These are phyloP conservation scores for Paraescarpia echinospica DNA, from an alignment of 1,140 invertebrate genomes.

Conservation along the genomic window DNA sequence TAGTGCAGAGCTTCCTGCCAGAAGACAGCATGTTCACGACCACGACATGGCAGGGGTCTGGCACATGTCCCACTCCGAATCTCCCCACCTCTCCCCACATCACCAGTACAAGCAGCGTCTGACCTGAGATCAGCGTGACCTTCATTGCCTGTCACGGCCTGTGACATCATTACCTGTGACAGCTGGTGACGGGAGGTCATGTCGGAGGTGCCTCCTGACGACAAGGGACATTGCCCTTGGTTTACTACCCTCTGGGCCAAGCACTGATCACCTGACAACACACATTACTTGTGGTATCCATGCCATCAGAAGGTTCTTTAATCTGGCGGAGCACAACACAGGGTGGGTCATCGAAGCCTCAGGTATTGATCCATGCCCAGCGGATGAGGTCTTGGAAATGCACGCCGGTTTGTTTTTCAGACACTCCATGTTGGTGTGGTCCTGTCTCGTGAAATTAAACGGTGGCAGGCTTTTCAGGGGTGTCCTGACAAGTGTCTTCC, in stretches of 20 bases:
- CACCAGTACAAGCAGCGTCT: no score
- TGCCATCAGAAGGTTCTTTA: not conserved
- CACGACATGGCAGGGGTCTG: no score
- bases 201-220: not conserved
- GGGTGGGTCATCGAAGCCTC: not conserved
- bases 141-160: no score
- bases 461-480: not conserved
- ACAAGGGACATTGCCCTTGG: not conserved
- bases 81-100: no score
- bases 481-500: not conserved
- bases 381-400: not conserved
- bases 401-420: not conserved
- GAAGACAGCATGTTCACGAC: no score
- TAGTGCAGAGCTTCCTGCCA: no score
- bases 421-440: not conserved
- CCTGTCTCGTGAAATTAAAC: not conserved
- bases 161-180: not conserved
- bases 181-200: not conserved
- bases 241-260: not conserved
- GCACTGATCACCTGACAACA: not conserved
- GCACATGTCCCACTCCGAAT: no score
- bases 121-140: not conserved
- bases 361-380: not conserved
- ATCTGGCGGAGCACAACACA: not conserved
- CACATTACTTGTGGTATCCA: not conserved